A percentile compares a stretch with the other conserved stretches of the same genome.
These are phyloP conservation scores for Mylabris phalerata DNA, from an alignment of 1,140 invertebrate species.

Conservation along the genomic window DNA sequence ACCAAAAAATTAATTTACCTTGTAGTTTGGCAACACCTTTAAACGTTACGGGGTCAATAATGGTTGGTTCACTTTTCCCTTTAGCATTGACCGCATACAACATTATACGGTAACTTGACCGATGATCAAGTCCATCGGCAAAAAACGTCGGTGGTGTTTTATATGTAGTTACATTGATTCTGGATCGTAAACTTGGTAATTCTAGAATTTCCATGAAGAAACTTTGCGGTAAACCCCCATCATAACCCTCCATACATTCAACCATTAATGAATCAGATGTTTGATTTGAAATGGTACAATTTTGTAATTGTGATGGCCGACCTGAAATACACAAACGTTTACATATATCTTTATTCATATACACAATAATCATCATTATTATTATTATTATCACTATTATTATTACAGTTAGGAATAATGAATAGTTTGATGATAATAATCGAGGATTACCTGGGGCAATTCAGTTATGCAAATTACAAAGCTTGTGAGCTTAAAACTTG, in stretches of 20 bases:
- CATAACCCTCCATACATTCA: slow-evolving; percentile 75
- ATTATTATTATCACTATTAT: not conserved
- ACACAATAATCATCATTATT: not conserved
- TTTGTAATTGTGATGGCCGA: slow-evolving; percentile 76
- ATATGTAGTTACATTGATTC: slow-evolving; percentile 37
- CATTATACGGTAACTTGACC: slow-evolving; percentile 66
- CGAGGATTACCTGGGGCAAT: not conserved
- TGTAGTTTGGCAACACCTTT: slow-evolving; percentile 68
- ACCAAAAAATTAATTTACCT: slow-evolving; percentile 39
- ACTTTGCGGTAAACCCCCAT: slow-evolving; percentile 72
- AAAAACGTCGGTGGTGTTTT: slow-evolving; percentile 60
- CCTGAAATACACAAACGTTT: slow-evolving; percentile 47
- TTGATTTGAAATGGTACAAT: slow-evolving; percentile 84
- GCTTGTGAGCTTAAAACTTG: not conserved
- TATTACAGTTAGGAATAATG: not conserved
- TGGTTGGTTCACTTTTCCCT: slow-evolving; percentile 71
- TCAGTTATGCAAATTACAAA: not conserved
- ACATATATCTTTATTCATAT: too few relatives aligned
- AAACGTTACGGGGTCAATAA: slow-evolving; percentile 75
- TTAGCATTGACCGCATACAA: slow-evolving; percentile 79
- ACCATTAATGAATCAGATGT: slow-evolving; percentile 74
- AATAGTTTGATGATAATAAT: not conserved
- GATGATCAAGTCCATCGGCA: slow-evolving; percentile 69
- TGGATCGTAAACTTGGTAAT: slow-evolving; percentile 45
- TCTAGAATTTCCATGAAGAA: slow-evolving; percentile 73